A percentile compares a stretch with the other conserved stretches of the same genome.
phyloP scores from a whole-genome alignment of 2,797 vertebrate species.

The Pantherophis vulpinus region DNA sequence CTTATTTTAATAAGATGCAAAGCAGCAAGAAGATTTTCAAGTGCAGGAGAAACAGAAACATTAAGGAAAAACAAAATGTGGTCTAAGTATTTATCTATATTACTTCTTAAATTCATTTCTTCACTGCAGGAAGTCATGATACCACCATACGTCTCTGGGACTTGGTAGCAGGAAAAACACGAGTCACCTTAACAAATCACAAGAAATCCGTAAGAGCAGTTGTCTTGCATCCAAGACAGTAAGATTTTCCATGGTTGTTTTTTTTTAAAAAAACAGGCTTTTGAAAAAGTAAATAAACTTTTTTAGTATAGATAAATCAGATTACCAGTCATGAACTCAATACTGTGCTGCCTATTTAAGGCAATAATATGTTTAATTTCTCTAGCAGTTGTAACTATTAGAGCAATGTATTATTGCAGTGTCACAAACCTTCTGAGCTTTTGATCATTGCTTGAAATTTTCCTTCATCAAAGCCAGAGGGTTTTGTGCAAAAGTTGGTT shows the following conservation, averaged over 20 bases:
- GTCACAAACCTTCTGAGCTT: not conserved
- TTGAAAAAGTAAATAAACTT: not conserved
- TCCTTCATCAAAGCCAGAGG: not conserved
- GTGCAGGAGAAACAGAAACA: not conserved
- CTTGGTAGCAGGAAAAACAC: slow-evolving; percentile 94
- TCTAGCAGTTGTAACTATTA: not conserved
- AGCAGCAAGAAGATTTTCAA: not conserved
- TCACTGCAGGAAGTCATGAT: slow-evolving; percentile 88
- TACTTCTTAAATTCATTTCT: not conserved
- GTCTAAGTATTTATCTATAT: not conserved
- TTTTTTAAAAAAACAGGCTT: not conserved
- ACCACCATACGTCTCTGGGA: slow-evolving; percentile 98
- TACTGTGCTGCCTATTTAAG: not conserved
- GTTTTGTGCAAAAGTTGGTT: not conserved
- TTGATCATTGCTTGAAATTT: not conserved
- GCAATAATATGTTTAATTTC: not conserved
- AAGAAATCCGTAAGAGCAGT: slow-evolving; percentile 96
- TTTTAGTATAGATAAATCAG: not conserved
- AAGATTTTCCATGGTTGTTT: slow-evolving; percentile 62
- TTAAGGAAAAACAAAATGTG: not conserved
- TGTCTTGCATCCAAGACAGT: slow-evolving; percentile 93
- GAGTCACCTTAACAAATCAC: slow-evolving; percentile 97
- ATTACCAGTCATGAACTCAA: not conserved
- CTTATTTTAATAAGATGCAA: not conserved
- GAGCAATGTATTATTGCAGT: not conserved